Conservation (phyloP, 2,113 vertebrate species). For the cat (Felis catus) region F.catus_Fca126_mat1.0 CM031416.1:86106001-86106500, state of each 20-base stretch:
- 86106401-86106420: not conserved
- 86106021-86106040: not conserved
- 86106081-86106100: not conserved
- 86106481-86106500: not conserved
- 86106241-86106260: not conserved
- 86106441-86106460: not conserved
- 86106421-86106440: not conserved
- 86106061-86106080: not conserved
- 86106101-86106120: not conserved
- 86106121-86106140: not conserved
- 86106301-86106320: not conserved
- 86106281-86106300: not conserved
- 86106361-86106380: not conserved
- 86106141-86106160: not conserved
- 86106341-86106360: not conserved
- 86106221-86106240: not conserved
- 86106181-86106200: too few species aligned
- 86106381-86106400: not conserved
- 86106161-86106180: too few species aligned
- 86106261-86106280: not conserved
- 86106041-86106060: not conserved
- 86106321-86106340: not conserved
- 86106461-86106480: not conserved
- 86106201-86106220: too few species aligned
- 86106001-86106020: not conserved